Percentiles rank a stretch among this genome's conserved stretches.
phyloP scores from a whole-genome alignment of 23 tunicate species.

The Botrylloides violaceus region DNA sequence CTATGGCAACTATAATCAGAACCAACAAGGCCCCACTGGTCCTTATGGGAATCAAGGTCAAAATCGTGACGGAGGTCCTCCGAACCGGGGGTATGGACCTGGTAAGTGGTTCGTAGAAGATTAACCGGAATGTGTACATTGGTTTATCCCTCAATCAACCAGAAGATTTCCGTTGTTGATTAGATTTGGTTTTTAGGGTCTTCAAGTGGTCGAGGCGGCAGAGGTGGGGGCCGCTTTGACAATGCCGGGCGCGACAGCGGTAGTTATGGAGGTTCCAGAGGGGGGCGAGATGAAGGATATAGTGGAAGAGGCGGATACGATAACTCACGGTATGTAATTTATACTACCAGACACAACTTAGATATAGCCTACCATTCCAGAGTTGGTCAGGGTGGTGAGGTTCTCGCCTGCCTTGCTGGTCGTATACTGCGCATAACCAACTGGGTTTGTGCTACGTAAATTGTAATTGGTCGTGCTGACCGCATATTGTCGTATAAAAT shows the following conservation, averaged over 20 bases:
- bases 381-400: too few species aligned
- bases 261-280: slow-evolving; percentile 4
- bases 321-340: slow-evolving; percentile 19
- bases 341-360: too few species aligned
- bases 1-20: slow-evolving; percentile 22
- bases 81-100: slow-evolving; percentile 14
- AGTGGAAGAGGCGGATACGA: slow-evolving; percentile 15
- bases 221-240: slow-evolving; percentile 16
- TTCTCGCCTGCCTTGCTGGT: too few species aligned
- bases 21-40: slow-evolving; percentile 5
- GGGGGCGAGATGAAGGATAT: slow-evolving; percentile 1
- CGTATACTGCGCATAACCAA: too few species aligned
- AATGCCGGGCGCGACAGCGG: slow-evolving; percentile 12
- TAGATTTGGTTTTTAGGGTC: neutral
- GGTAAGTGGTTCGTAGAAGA: slow-evolving; percentile 11
- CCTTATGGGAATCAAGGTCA: slow-evolving; percentile 12
- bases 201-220: slow-evolving; percentile 11
- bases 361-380: too few species aligned
- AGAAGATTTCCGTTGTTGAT: neutral
- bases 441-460: too few species aligned
- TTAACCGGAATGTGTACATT: too few species aligned
- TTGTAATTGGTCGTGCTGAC: too few species aligned
- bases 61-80: slow-evolving; percentile 8
- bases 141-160: too few species aligned
- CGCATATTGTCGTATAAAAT: too few species aligned